Base-by-base conservation (phyloP, 2,888 invertebrate genomes). In the Colostygia pectinataria region DNA sequence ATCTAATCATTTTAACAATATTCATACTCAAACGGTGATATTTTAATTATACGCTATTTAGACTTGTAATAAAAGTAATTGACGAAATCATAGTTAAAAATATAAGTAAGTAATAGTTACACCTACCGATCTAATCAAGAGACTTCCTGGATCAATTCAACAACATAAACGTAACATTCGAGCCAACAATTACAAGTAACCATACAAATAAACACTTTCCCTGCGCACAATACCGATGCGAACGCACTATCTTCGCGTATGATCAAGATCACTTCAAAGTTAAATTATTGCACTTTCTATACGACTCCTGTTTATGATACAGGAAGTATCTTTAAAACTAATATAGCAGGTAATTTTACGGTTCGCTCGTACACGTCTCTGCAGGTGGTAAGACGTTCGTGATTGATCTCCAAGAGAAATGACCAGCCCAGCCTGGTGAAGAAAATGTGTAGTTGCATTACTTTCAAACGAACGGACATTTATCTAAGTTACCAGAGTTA, bases 211-310 rank as follows among this genome's bases (percentile, higher is more conserved):
- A 38, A 54, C 54, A 44, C 54, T 58, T 58, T 56, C 61, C 38
- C 55, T 40, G 33, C 36, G 38, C 39, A 48, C 49, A 44, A 57
- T 40, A 49, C 43, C 46, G 40, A 55, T 46, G 51, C 36, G 41
- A 5, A 45, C 55, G 57, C 57, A 53, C 40, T 12, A 60, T 60
- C 60, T 32, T 34, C 10, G 37, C 43, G 47, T 40, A 55, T 32
- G 40, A 61, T 61, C 64, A 61, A 69, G 62, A 73, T 71, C 61
- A 60, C 63, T 66, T 66, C 57, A 62, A 58, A 62, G 61, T 40
- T 42, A 60, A 66, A 65, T 69, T 66, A 63, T 61, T 62, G 51
- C 63, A 64, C 73, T 73, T 73, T 73, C 73, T 70, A 33, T 10
- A 45, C 15, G 41, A 40, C 52, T 61, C 65, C 65, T 60, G 61